Conservation (phyloP, 2,113 vertebrate genomes). For the Anarhynchus alexandrinus region DNA sequence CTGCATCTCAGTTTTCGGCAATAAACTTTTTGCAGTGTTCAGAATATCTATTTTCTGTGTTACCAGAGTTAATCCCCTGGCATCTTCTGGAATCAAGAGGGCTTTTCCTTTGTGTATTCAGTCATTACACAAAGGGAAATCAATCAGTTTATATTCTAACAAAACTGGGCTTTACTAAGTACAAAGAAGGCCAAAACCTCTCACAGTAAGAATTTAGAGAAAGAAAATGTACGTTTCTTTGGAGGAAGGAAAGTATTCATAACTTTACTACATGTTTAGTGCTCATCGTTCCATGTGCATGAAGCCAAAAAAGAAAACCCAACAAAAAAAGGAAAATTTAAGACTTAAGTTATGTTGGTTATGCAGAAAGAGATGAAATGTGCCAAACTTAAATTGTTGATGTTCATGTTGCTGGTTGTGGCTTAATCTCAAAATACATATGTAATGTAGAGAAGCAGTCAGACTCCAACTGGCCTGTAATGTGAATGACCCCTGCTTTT, state of each 20-base stretch:
- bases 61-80: background rate
- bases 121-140: background rate
- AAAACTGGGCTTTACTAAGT: background rate
- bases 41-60: background rate
- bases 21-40: background rate
- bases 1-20: background rate
- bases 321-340: background rate
- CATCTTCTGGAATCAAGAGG: background rate
- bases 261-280: background rate
- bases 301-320: background rate
- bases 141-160: too few relatives aligned
- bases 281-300: background rate
- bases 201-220: background rate
- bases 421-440: background rate
- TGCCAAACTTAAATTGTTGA: background rate
- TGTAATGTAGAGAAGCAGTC: background rate
- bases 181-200: background rate
- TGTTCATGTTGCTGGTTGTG: background rate
- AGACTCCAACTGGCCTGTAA: background rate
- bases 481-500: background rate
- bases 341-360: background rate
- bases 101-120: background rate
- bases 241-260: background rate
- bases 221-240: background rate
- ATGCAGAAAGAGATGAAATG: background rate